Conservation (phyloP, 2,797 vertebrate species). For the Pristis pectinata region DNA sequence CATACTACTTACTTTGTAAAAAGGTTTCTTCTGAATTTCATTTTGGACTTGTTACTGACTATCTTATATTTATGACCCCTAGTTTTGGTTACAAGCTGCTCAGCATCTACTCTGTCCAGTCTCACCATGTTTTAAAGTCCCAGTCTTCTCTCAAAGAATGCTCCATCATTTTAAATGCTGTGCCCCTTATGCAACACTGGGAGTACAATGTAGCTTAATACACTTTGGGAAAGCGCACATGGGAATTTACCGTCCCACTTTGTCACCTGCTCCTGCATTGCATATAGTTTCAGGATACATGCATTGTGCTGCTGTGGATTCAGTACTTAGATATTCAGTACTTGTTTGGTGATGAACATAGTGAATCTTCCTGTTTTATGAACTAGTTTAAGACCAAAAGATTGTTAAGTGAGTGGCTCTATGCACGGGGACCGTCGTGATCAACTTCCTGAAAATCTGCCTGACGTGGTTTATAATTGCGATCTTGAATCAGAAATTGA, state of each 20-base stretch:
- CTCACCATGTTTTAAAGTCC: background rate
- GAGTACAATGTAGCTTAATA: background rate
- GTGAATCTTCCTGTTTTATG: background rate
- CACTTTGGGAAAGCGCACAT: background rate
- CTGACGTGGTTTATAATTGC: background rate
- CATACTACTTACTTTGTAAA: background rate
- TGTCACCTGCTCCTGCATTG: background rate
- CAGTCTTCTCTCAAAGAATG: background rate
- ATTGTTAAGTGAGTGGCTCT: background rate
- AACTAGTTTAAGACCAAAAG: background rate
- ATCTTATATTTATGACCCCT: background rate
- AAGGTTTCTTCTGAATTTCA: background rate
- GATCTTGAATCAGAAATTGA: background rate
- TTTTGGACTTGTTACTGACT: background rate
- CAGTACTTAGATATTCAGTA: background rate
- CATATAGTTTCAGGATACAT: no score
- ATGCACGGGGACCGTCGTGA: background rate
- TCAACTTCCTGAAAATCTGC: background rate
- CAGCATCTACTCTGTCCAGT: background rate
- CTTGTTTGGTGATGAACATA: background rate
- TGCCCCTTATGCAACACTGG: background rate
- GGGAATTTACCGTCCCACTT: background rate
- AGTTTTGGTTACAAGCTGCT: background rate
- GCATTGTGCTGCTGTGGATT: background rate
- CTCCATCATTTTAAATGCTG: background rate